Evolutionary conservation across 2,888 invertebrate species (phyloP).

Genomic region (Lithophane socia): DNA sequence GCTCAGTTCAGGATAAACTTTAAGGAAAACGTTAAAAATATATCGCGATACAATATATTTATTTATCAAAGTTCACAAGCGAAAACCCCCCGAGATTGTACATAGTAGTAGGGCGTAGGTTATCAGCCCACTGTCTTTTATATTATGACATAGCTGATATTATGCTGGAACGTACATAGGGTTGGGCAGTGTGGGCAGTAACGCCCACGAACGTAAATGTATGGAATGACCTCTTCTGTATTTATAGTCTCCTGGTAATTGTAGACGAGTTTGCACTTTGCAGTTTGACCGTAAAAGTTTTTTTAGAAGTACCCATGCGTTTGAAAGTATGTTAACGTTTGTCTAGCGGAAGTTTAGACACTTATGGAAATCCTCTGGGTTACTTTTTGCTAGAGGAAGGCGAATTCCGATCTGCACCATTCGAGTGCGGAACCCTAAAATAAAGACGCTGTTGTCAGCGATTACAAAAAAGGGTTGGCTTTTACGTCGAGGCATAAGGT

Average conservation of each 20-base stretch:
- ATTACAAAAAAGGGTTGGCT: not conserved
- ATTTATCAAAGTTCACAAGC: slow-evolving; percentile 1
- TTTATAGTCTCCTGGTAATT: slow-evolving; percentile 22
- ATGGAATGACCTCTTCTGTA: slow-evolving; percentile 5
- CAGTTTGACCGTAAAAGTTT: not conserved
- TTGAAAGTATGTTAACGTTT: not conserved
- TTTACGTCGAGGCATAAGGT: no score
- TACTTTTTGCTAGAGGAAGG: not conserved
- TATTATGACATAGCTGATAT: not conserved
- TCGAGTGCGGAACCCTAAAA: not conserved
- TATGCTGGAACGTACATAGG: not conserved
- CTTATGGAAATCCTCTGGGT: not conserved
- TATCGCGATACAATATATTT: not conserved
- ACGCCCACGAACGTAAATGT: slow-evolving; percentile 25
- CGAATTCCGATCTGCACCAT: not conserved
- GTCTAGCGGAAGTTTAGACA: not conserved
- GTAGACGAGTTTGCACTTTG: not conserved
- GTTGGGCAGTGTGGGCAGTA: slow-evolving; percentile 22
- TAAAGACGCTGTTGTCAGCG: not conserved
- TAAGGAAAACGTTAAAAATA: slow-evolving; percentile 5
- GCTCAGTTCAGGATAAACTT: not conserved
- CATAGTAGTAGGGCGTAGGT: slow-evolving; percentile 3
- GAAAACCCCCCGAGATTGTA: not conserved
- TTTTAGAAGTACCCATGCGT: not conserved
- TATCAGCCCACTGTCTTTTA: slow-evolving; percentile 15